Conservation (phyloP, 2,113 vertebrate species). For the Equus quagga region DNA sequence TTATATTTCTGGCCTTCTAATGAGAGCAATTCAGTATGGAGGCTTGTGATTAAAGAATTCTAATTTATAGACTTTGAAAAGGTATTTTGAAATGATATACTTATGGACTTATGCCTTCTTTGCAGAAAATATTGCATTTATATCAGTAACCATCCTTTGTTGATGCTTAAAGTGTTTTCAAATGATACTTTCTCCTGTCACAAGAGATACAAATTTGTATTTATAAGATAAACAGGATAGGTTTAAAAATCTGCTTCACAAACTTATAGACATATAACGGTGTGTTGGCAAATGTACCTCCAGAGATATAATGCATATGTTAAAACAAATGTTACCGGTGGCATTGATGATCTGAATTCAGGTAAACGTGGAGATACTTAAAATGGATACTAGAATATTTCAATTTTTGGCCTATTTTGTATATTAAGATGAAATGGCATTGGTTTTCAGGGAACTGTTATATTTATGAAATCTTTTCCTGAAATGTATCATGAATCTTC, state of each 20-base stretch:
- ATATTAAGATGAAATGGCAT: background rate
- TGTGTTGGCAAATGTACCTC: constrained; percentile 49
- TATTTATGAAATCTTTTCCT: constrained; percentile 13
- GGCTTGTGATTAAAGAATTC: background rate
- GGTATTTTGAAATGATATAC: constrained; percentile 17
- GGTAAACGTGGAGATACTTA: background rate
- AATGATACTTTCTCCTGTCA: background rate
- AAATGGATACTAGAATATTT: background rate
- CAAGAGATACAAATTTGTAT: constrained; percentile 36
- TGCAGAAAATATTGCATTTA: background rate
- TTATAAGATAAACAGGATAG: constrained; percentile 24
- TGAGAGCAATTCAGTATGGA: background rate
- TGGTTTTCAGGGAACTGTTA: constrained; percentile 40
- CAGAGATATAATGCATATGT: background rate
- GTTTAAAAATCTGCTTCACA: constrained; percentile 21
- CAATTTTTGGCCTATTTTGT: background rate
- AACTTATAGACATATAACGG: background rate
- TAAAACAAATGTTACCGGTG: background rate
- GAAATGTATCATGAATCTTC: constrained; percentile 38
- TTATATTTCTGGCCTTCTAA: background rate
- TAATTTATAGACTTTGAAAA: background rate
- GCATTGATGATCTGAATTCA: background rate
- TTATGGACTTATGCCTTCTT: background rate
- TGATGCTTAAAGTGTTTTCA: background rate
- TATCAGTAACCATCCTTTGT: background rate